Base-by-base conservation (phyloP, 2,113 vertebrate genomes). In the Ctenodactylus gundi region DNA sequence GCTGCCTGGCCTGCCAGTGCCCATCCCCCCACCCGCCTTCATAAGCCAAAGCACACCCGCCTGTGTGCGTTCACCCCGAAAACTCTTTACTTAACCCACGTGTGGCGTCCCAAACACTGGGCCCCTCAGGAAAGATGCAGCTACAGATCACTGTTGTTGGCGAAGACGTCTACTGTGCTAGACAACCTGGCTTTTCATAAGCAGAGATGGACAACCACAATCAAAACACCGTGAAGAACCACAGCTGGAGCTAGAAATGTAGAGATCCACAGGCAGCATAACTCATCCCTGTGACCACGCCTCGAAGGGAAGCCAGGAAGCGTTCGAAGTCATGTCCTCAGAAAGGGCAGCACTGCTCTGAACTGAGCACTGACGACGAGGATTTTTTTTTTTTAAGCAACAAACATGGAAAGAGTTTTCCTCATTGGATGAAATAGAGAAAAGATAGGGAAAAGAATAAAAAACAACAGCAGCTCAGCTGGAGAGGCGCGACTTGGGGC, bases 181-280 rank as follows among this genome's bases (percentile, higher is more conserved):
- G 34, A 51, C 68, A 70, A 49, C 36, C 2, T 44, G 29, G 6
- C 12, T 44, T 89, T 62, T 76, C 36, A 34, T 76, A 86, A 76
- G 86, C 8, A 83, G 31, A 7, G 94, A 86, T 1, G 21, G 46
- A 76, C 46, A 75, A 84, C 4, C 44, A 64, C 72, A 92, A 62
- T 49, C 57, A 83, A 84, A 81, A 89, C 25, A 89, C 57, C 53
- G n/a, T 62, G 82, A 85, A 93, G 49, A 87, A 36, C 20, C 23
- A 81, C 23, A 67, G 76, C 60, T 91, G 83, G 67, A 93, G 81
- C 82, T 25, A 80, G 72, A 70, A 91, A 90, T 36, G 15, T 44
- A 91, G 80, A 95, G 55, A 60, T 51, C 53, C 80, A 70, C n/a
- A 90, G 85, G 78, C 41, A 70, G 41, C 46, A 88, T 58, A 93